These are phyloP conservation scores for Parascotia fuliginaria DNA, from an alignment of 2,888 invertebrate genomes.

Conservation along the genomic window DNA sequence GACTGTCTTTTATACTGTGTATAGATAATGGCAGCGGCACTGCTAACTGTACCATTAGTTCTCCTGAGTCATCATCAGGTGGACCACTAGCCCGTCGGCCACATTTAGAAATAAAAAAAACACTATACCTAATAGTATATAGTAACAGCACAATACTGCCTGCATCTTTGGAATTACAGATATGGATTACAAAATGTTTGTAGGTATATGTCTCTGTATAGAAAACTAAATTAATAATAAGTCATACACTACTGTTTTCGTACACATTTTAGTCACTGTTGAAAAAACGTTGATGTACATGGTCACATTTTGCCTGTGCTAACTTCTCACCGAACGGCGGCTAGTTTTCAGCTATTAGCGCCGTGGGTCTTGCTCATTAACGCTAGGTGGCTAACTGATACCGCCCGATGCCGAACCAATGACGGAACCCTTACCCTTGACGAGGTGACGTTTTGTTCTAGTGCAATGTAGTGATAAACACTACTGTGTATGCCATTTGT, in stretches of 20 bases:
- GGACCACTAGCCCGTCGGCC: too few species aligned
- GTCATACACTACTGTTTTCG: neutral
- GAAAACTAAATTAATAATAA: constrained; percentile 26
- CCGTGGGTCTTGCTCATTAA: constrained; percentile 81
- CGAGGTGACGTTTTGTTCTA: constrained; percentile 34
- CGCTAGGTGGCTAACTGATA: constrained; percentile 73
- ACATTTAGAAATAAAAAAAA: too few species aligned
- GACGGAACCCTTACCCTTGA: constrained; percentile 53
- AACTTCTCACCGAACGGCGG: constrained; percentile 67
- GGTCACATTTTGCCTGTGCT: constrained; percentile 62
- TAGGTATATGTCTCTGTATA: too few species aligned
- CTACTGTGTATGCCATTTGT: constrained; percentile 1
- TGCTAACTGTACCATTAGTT: too few species aligned
- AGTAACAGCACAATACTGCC: too few species aligned
- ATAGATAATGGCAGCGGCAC: too few species aligned
- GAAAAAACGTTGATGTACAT: constrained; percentile 46
- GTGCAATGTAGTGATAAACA: constrained; percentile 9
- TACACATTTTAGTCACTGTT: constrained; percentile 31
- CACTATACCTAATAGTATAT: too few species aligned
- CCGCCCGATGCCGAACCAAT: constrained; percentile 57
- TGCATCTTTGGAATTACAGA: too few species aligned
- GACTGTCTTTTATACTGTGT: too few species aligned
- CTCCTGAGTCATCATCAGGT: too few species aligned
- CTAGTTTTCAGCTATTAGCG: constrained; percentile 82
- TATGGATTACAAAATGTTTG: too few species aligned